phyloP scores from a whole-genome alignment of 2,797 vertebrate genomes.

The Hybognathus amarus region DNA sequence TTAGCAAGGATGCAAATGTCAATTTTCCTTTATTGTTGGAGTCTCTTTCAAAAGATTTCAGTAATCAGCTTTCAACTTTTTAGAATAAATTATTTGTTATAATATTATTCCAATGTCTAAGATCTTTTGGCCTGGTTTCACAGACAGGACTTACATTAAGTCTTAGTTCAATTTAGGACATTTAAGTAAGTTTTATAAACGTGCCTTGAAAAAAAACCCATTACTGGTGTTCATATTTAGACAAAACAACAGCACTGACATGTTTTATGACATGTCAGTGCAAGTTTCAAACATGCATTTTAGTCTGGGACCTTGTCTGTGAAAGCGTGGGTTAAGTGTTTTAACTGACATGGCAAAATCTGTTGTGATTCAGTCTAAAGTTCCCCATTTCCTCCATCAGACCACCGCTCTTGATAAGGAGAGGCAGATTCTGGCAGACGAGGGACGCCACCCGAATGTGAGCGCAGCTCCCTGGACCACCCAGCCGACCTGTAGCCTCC shows the following conservation, averaged over 20 bases:
- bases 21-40: too few relatives aligned
- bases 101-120: background rate
- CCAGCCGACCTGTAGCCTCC: conserved; percentile 82
- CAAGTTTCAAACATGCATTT: too few relatives aligned
- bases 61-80: background rate
- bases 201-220: too few relatives aligned
- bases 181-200: too few relatives aligned
- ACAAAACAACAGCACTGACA: too few relatives aligned
- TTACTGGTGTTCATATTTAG: too few relatives aligned
- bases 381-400: conserved; percentile 72
- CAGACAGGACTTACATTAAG: too few relatives aligned
- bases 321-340: background rate
- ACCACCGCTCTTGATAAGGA: conserved; percentile 99
- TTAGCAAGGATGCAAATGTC: background rate
- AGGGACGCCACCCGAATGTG: conserved; percentile 96
- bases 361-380: background rate
- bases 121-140: too few relatives aligned
- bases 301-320: background rate
- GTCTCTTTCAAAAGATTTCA: too few relatives aligned
- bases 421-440: conserved; percentile 98
- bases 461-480: conserved; percentile 80
- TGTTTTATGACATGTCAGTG: too few relatives aligned
- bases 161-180: too few relatives aligned
- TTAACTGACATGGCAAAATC: background rate
- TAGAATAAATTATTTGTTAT: background rate